Conservation (phyloP, 2,888 invertebrate species). For the Agonopterix arenella region DNA sequence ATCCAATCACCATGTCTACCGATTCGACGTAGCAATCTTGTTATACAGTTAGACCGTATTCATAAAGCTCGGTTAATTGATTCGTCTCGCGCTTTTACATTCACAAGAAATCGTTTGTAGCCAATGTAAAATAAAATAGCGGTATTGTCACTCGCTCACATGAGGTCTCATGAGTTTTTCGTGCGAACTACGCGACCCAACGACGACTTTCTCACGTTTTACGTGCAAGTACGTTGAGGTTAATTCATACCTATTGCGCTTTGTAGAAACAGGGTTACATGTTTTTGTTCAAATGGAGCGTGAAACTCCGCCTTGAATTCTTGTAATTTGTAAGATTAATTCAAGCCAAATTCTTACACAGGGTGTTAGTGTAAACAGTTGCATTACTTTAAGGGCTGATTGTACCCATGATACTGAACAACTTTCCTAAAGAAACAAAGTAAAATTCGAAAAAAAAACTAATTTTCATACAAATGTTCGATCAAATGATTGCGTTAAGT, state of each 20-base stretch:
- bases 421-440: too few species aligned
- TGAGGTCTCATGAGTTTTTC: constrained; percentile 2
- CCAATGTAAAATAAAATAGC: constrained; percentile 4
- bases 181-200: constrained; percentile 9
- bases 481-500: too few species aligned
- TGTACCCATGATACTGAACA: too few species aligned
- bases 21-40: background rate
- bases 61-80: background rate
- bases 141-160: constrained; percentile 4
- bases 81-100: constrained; percentile 6
- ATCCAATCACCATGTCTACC: too few species aligned
- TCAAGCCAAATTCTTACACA: too few species aligned
- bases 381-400: too few species aligned
- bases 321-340: too few species aligned
- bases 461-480: too few species aligned
- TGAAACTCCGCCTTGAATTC: background rate
- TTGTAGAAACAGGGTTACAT: constrained; percentile 1
- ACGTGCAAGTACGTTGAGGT: constrained; percentile 2
- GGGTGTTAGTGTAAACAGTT: too few species aligned
- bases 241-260: constrained; percentile 1
- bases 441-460: too few species aligned
- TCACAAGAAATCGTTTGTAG: background rate
- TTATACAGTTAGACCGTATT: constrained; percentile 4
- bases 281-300: constrained; percentile 4
- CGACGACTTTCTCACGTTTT: constrained; percentile 7